These are phyloP conservation scores for Chiroxiphia lanceolata DNA, from an alignment of 2,797 vertebrate species.

Conservation along the genomic window DNA sequence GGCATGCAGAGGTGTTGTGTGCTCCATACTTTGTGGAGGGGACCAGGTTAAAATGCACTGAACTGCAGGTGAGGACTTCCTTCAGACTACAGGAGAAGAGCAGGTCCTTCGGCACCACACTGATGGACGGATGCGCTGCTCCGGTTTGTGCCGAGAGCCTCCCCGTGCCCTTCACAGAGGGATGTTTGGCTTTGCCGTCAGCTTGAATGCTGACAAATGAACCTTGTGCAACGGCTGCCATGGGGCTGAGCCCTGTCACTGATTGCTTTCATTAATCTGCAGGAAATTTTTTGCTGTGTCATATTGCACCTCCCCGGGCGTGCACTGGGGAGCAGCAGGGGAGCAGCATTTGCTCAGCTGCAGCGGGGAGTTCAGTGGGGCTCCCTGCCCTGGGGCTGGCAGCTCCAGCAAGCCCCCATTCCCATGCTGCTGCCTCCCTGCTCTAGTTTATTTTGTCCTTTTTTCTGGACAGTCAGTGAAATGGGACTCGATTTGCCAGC, in stretches of 20 bases:
- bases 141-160: not conserved
- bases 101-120: rapidly evolving
- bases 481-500: not conserved
- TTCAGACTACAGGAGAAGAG: not conserved
- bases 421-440: not conserved
- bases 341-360: not conserved
- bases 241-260: not conserved
- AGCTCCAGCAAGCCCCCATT: not conserved
- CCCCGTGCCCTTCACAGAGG: not conserved
- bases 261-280: not conserved
- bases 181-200: not conserved
- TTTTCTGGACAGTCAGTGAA: not conserved
- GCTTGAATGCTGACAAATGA: not conserved
- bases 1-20: not conserved
- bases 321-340: not conserved
- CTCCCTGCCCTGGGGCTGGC: not conserved
- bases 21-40: not conserved
- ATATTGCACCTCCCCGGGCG: not conserved
- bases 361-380: rapidly evolving
- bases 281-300: not conserved
- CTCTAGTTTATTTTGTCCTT: not conserved
- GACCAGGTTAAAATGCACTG: not conserved
- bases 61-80: not conserved
- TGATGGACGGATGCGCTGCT: not conserved
- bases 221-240: rapidly evolving